phyloP scores from a whole-genome alignment of 2,113 vertebrate genomes.

The Chelonoidis abingdonii region DNA sequence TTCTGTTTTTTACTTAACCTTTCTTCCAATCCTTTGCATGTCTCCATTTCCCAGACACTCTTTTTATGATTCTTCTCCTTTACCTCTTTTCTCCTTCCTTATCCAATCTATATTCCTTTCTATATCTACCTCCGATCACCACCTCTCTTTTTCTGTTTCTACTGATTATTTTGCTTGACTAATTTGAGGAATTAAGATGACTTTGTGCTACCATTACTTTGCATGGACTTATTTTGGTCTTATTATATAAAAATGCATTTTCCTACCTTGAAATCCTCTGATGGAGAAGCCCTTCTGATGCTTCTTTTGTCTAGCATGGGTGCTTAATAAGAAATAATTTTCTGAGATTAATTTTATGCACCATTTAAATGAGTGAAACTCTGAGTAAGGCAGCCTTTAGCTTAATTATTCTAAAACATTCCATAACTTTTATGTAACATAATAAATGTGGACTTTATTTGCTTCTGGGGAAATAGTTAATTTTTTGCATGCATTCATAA shows the following conservation, averaged over 20 bases:
- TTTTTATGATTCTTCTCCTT: not conserved
- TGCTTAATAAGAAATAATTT: constrained; percentile 53
- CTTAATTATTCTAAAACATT: constrained; percentile 81
- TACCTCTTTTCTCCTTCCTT: not conserved
- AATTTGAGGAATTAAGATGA: not conserved
- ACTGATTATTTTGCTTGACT: not conserved
- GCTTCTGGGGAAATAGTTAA: constrained; percentile 77
- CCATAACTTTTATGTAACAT: constrained; percentile 76
- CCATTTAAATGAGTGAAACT: constrained; percentile 60
- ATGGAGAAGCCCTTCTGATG: not conserved
- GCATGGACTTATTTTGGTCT: not conserved
- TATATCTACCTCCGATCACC: not conserved
- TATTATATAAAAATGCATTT: not conserved
- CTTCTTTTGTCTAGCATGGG: not conserved
- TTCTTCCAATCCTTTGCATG: not conserved
- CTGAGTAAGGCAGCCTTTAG: constrained; percentile 58
- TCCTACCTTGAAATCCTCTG: not conserved
- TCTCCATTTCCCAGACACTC: not conserved
- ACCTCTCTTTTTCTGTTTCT: not conserved
- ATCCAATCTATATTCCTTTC: not conserved
- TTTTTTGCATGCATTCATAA: constrained; percentile 78
- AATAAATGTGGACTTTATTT: constrained; percentile 80
- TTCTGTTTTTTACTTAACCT: not conserved
- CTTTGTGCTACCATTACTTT: not conserved
- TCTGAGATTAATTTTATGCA: constrained; percentile 69